phyloP scores from a whole-genome alignment of 2,888 invertebrate species.

The Hypomecis punctinalis region DNA sequence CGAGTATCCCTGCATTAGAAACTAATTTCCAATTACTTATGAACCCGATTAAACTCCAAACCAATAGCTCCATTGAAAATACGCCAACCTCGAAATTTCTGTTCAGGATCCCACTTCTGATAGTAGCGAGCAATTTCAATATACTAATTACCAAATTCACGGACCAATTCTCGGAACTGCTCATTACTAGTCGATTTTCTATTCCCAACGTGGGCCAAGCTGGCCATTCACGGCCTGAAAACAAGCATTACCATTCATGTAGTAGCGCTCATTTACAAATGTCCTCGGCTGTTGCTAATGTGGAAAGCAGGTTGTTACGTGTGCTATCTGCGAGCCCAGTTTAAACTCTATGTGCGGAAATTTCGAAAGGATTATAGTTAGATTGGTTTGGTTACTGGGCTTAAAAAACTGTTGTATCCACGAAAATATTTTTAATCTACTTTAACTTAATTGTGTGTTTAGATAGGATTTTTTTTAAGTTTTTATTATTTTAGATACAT shows the following conservation, averaged over 20 bases:
- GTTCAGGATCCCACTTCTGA: constrained; percentile 10
- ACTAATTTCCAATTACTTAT: constrained; percentile 2
- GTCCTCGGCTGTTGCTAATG: constrained; percentile 18
- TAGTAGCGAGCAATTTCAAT: constrained; percentile 21
- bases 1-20: background rate
- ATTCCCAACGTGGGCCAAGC: constrained; percentile 13
- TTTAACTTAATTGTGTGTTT: too few relatives aligned
- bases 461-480: too few relatives aligned
- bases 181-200: constrained; percentile 30
- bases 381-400: too few relatives aligned
- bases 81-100: background rate
- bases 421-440: too few relatives aligned
- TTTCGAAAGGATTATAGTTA: too few relatives aligned
- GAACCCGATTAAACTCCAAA: background rate
- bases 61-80: constrained; percentile 8
- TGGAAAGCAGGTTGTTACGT: constrained; percentile 3
- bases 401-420: too few relatives aligned
- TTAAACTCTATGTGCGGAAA: background rate
- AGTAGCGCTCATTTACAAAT: constrained; percentile 21
- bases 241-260: constrained; percentile 22
- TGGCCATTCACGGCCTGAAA: constrained; percentile 12
- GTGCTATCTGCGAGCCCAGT: background rate
- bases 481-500: too few relatives aligned
- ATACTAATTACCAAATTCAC: constrained; percentile 28
- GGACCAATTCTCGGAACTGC: constrained; percentile 8